Base-by-base conservation (phyloP, 1,140 invertebrate species). In the Tribolium castaneum region DNA sequence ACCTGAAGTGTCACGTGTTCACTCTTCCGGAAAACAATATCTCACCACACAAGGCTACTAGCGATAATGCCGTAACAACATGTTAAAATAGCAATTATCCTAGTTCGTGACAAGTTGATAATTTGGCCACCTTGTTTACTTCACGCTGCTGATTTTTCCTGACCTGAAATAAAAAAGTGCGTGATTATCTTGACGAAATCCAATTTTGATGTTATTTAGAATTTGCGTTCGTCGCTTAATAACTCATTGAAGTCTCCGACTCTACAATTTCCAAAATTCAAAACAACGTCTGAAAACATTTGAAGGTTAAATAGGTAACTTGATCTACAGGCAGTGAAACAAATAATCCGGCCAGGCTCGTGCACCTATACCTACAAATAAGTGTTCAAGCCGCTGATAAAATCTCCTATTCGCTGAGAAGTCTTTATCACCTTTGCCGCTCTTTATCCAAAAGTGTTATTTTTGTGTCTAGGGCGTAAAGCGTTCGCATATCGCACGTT, bases 311-410 rank as follows among this genome's bases (percentile, higher is more conserved):
- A 30, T 30, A 2, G 25, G 25, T 30, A 30, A 30, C 25, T 30
- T 62, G 30, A 62, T 62, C 22, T 16, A 56, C 16, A 19, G 16
- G 16, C 16, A 19, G 16, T 19, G 16, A 19, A 19, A 19, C 16
- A 19, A 19, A 14, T 25, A 19, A 62, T 62, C 56, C 56, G 56
- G 56, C 12, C 56, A 62, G 56, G 56, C 56, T 62, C 56, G 56
- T 62, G 56, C 56, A 62, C 30, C 56, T 62, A 62, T 62, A 19
- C 16, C 16, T 19, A 19, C 16, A 19, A 19, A 19, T 19, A 62
- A 62, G 56, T 62, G 56, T 62, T 62, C 56, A 62, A 62, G 56
- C 56, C 22, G 56, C 19, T 62, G 56, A 62, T 62, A 62, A 62
- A 62, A 62, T 62, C 56, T 19, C 16, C 16, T 62, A 62, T 62